Percentiles rank a stretch among this genome's conserved stretches.
phyloP scores from a whole-genome alignment of 2,797 vertebrate genomes.

The Apogon talboti region DNA sequence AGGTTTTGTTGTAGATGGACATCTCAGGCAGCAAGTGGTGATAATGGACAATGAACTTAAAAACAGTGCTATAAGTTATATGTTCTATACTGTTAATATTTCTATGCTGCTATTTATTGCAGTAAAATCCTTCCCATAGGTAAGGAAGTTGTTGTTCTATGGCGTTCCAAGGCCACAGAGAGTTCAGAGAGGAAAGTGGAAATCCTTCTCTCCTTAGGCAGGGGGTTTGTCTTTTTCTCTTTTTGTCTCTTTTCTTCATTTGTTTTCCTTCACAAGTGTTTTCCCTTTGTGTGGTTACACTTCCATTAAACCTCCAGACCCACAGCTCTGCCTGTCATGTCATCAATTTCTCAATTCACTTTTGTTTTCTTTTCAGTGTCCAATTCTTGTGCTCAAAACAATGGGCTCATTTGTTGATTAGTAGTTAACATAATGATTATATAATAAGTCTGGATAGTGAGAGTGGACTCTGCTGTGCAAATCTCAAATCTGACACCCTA shows the following conservation, averaged over 20 bases:
- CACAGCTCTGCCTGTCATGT: slow-evolving; percentile 67
- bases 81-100: slow-evolving; percentile 83
- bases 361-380: slow-evolving; percentile 63
- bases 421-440: slow-evolving; percentile 71
- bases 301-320: slow-evolving; percentile 54
- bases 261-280: slow-evolving; percentile 43
- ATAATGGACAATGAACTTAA: slow-evolving; percentile 78
- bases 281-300: slow-evolving; percentile 62
- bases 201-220: slow-evolving; percentile 67
- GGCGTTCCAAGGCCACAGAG: slow-evolving; percentile 78
- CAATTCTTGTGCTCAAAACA: slow-evolving; percentile 67
- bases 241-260: slow-evolving; percentile 51
- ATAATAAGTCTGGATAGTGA: slow-evolving; percentile 84
- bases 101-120: slow-evolving; percentile 82
- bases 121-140: slow-evolving; percentile 82
- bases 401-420: slow-evolving; percentile 80
- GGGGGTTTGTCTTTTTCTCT: slow-evolving; percentile 65
- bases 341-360: slow-evolving; percentile 35
- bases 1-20: slow-evolving; percentile 61
- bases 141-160: slow-evolving; percentile 85
- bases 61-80: slow-evolving; percentile 88
- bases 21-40: slow-evolving; percentile 83
- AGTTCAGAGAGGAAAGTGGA: slow-evolving; percentile 71
- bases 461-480: slow-evolving; percentile 85
- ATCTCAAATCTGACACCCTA: slow-evolving; percentile 71